Conservation (phyloP, 2,888 invertebrate genomes). For the Euclidia mi region DNA sequence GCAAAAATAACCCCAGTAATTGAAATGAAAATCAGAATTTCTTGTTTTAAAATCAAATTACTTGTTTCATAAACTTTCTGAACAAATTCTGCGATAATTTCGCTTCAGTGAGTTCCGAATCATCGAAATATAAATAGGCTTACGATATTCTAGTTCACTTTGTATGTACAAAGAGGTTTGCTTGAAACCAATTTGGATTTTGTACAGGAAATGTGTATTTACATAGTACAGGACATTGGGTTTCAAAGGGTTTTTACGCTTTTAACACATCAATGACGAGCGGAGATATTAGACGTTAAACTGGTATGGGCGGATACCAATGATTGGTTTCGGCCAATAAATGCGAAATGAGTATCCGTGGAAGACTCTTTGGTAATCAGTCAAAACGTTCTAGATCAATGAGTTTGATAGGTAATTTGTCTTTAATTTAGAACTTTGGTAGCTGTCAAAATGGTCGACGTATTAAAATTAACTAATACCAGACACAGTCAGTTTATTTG, state of each 20-base stretch:
- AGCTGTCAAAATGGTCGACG: background rate
- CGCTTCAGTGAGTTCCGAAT: constrained; percentile 10
- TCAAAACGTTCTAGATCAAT: too few relatives aligned
- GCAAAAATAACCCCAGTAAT: background rate
- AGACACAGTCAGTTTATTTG: too few relatives aligned
- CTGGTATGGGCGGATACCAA: constrained; percentile 22
- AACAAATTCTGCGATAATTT: constrained; percentile 3
- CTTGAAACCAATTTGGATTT: constrained; percentile 48
- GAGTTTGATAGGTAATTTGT: too few relatives aligned
- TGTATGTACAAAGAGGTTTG: constrained; percentile 34
- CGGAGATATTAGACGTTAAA: constrained; percentile 15
- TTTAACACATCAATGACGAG: constrained; percentile 27
- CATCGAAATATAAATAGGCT: constrained; percentile 20
- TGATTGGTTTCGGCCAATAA: constrained; percentile 18
- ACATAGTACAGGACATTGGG: constrained; percentile 42
- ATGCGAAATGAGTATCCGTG: too few relatives aligned
- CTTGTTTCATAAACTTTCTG: background rate
- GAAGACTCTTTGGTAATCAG: too few relatives aligned
- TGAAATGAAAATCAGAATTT: background rate
- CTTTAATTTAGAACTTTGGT: too few relatives aligned
- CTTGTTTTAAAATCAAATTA: constrained; percentile 2
- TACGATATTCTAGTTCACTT: constrained; percentile 34
- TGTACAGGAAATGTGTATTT: constrained; percentile 48
- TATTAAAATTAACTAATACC: too few relatives aligned
- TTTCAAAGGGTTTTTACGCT: constrained; percentile 44